Evolutionary conservation across 2,888 invertebrate species (phyloP), one percentile per base, ranked within the genome.

Genomic region (Oscheius sp.): DNA sequence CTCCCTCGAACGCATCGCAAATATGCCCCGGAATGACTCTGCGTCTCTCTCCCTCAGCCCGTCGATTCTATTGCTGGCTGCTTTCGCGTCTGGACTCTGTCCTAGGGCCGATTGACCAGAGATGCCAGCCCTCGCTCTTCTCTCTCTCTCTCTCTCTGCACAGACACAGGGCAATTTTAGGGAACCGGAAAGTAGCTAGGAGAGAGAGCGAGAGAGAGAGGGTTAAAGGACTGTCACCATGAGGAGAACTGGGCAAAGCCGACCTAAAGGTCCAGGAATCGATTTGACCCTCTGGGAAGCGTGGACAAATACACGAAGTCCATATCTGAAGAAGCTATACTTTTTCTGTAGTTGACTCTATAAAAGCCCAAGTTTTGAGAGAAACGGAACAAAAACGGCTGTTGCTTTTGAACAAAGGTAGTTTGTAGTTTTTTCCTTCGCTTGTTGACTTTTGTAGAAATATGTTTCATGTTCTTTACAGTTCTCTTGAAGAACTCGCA

Each of bases 91-190:
- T 68, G 68, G n/a, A 32, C 53, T 53, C 68, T 35, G 53, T 2
- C 66, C 66, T 42, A 42, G 42, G 42, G 66, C 68, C 68, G 68
- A 68, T 68, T 68, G 68, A 68, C 68, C 68, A 68, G 68, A 68
- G 68, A 53, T 55, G 55, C 68, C 53, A 37, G 55, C 53, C 33
- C 53, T 3, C 42, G 55, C 53, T 4, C 53, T 3, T 7, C 42
- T 7, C 42, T 7, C 42, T 42, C 42, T 42, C 42, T 42, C 42
- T 42, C 42, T 37, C 66, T n/a, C 68, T 55, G 42, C 68, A 63
- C 63, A 48, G 63, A 55, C 68, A 68, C 68, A 37, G 53, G 42
- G 53, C 68, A 68, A 68, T 68, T 68, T 68, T 51, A 37, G 68
- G 68, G 53, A 21, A 33, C 65, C 33, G 21, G 63, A 63, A 63